Conservation (phyloP, 1,140 invertebrate genomes). For the Danaus melanippus region DNA sequence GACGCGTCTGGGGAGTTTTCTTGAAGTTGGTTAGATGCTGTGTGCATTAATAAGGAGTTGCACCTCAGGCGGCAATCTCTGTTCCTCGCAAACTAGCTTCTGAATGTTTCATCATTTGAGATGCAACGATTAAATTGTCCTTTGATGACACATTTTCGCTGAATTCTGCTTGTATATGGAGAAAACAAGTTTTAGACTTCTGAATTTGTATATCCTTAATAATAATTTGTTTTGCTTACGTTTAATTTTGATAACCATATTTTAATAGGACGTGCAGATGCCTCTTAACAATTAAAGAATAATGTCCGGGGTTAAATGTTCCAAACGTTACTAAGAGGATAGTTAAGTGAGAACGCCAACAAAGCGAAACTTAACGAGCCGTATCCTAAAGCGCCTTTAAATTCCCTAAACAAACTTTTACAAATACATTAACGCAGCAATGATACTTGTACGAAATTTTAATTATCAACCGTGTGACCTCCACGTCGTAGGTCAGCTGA, state of each 20-base stretch:
- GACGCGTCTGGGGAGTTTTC: constrained; percentile 38
- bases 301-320: no score
- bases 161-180: neutral
- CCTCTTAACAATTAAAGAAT: no score
- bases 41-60: constrained; percentile 46
- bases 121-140: constrained; percentile 4
- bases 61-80: constrained; percentile 31
- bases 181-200: constrained; percentile 1
- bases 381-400: constrained; percentile 29
- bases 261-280: no score
- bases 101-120: constrained; percentile 16
- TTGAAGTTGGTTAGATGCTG: constrained; percentile 45
- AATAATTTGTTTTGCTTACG: neutral
- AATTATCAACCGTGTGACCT: constrained; percentile 16
- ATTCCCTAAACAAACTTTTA: constrained; percentile 30
- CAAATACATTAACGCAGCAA: constrained; percentile 33
- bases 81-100: constrained; percentile 10
- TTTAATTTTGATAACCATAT: no score
- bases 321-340: no score
- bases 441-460: constrained; percentile 15
- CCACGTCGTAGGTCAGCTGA: constrained; percentile 18
- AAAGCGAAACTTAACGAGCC: constrained; percentile 28
- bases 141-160: neutral
- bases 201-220: neutral
- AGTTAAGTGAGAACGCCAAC: constrained; percentile 12